Percentiles rank a stretch among this genome's conserved stretches.
Conservation (phyloP, 2,797 vertebrate genomes). For the Pristis pectinata region DNA sequence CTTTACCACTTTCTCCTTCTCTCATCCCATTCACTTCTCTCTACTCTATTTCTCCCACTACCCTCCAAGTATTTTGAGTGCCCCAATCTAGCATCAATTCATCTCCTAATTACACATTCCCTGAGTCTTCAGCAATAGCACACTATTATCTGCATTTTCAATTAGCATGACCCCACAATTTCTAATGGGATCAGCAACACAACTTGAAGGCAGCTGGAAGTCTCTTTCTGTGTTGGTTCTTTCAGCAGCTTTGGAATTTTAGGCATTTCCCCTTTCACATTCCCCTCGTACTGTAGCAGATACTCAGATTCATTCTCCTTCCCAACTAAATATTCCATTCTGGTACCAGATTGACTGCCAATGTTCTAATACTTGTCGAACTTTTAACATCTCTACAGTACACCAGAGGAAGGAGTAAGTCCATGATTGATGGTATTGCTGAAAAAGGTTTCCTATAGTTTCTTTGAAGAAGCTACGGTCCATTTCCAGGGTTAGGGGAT, state of each 20-base stretch:
- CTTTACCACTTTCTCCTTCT: too few species aligned
- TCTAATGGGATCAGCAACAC: neutral
- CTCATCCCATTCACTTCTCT: too few species aligned
- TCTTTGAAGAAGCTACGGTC: neutral
- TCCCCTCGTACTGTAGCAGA: neutral
- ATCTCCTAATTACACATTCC: neutral
- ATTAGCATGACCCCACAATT: neutral
- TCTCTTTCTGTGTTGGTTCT: neutral
- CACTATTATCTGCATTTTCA: neutral
- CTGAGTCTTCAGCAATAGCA: neutral
- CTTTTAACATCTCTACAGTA: neutral
- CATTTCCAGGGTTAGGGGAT: neutral
- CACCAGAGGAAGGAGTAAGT: neutral
- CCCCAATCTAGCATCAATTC: too few species aligned
- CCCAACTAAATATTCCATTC: neutral
- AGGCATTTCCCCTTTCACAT: neutral
- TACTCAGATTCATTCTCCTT: neutral
- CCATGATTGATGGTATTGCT: neutral
- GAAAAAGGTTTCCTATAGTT: neutral
- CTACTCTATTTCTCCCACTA: too few species aligned
- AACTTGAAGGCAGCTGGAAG: neutral
- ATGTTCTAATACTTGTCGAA: neutral
- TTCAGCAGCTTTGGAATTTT: neutral
- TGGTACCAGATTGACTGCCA: neutral
- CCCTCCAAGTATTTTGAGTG: too few species aligned